These are phyloP conservation scores for Lagria hirta DNA, from an alignment of 2,888 invertebrate species.

Conservation along the genomic window DNA sequence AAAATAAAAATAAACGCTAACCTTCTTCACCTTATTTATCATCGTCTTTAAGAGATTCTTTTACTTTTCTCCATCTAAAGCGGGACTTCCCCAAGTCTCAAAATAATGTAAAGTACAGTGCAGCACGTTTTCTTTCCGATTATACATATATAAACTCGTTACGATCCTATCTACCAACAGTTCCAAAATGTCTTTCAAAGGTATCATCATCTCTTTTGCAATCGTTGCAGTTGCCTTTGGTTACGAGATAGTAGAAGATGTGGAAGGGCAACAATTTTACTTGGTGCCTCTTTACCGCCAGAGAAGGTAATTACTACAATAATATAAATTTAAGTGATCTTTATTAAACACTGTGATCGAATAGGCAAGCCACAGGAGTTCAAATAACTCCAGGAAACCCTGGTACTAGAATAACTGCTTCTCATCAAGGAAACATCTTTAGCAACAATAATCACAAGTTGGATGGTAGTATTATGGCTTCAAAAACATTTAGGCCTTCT, in stretches of 20 bases:
- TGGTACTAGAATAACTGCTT: slow-evolving; percentile 19
- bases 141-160: too few species aligned
- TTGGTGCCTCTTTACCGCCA: slow-evolving; percentile 24
- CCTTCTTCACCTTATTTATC: too few species aligned
- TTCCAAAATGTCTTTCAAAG: too few species aligned
- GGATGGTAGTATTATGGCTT: slow-evolving; percentile 35
- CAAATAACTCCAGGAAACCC: too few species aligned
- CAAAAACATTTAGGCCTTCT: slow-evolving; percentile 36
- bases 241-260: slow-evolving; percentile 23
- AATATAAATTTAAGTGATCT: background rate
- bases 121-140: too few species aligned
- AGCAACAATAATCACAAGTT: slow-evolving; percentile 34
- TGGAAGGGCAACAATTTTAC: slow-evolving; percentile 27
- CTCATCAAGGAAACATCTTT: slow-evolving; percentile 36
- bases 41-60: too few species aligned
- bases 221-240: slow-evolving; percentile 12
- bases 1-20: too few species aligned
- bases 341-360: background rate
- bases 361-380: slow-evolving; percentile 10
- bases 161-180: too few species aligned
- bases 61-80: too few species aligned
- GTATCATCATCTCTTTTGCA: slow-evolving; percentile 6
- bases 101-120: background rate
- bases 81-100: too few species aligned
- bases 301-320: slow-evolving; percentile 21